phyloP scores from a whole-genome alignment of 2,113 vertebrate genomes.

The Anguilla japonica region DNA sequence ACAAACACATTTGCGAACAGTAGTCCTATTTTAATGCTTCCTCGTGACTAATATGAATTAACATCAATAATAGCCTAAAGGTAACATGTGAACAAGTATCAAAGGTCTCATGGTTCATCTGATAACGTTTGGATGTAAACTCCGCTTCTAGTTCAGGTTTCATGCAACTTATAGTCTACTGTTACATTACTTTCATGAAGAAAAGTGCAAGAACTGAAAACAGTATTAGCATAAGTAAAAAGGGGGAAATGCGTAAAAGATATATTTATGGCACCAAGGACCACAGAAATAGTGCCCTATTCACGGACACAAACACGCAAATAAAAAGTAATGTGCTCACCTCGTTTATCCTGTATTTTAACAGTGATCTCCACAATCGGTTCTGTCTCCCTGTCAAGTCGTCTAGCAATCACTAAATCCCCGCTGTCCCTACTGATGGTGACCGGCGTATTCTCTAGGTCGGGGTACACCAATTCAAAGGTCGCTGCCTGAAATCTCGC shows the following conservation, averaged over 20 bases:
- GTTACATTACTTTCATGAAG: no score
- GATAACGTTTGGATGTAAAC: no score
- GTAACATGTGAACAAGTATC: no score
- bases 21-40: no score
- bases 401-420: constrained; percentile 71
- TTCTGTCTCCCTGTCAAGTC: constrained; percentile 77
- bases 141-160: no score
- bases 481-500: constrained; percentile 64
- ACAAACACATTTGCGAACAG: no score
- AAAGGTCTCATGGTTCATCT: no score
- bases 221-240: neutral
- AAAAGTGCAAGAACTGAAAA: neutral
- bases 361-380: constrained; percentile 74
- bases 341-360: constrained; percentile 77
- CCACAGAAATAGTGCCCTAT: neutral
- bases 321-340: constrained; percentile 57
- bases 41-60: no score
- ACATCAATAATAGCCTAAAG: no score
- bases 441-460: constrained; percentile 69
- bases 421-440: constrained; percentile 76
- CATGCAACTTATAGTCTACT: no score
- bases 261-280: neutral
- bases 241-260: neutral
- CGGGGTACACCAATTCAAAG: constrained; percentile 77
- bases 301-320: neutral